A percentile compares a stretch with the other conserved stretches of the same genome.
These are phyloP conservation scores for Pantherophis guttatus DNA, from an alignment of 2,113 vertebrate species.

Conservation along the genomic window DNA sequence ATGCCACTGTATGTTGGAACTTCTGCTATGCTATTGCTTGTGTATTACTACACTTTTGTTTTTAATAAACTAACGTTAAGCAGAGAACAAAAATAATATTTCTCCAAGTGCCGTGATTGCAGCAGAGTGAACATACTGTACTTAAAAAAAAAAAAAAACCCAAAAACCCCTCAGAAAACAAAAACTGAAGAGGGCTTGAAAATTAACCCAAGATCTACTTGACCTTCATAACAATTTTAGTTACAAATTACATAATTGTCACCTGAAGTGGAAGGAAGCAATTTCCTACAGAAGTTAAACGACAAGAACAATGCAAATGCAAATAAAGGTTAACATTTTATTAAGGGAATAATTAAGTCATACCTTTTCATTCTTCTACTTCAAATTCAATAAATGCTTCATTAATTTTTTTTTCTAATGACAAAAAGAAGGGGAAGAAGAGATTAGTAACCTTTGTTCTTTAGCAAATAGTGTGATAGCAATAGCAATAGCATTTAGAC, in stretches of 20 bases:
- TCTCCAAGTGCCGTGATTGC: not conserved
- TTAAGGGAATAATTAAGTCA: conserved; percentile 23
- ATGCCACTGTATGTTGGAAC: not conserved
- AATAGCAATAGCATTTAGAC: no score
- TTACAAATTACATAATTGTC: conserved; percentile 49
- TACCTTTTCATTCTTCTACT: conserved; percentile 4
- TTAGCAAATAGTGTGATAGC: not conserved
- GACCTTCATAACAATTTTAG: conserved; percentile 50
- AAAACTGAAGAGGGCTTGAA: conserved; percentile 15
- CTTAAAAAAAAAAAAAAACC: not conserved
- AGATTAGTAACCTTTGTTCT: not conserved
- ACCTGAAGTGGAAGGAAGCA: conserved; percentile 46
- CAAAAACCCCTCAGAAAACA: not conserved
- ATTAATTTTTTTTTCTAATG: not conserved
- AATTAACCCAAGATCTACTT: conserved; percentile 57
- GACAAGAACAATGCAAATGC: conserved; percentile 12
- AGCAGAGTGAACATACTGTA: not conserved
- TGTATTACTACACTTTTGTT: not conserved
- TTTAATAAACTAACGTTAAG: not conserved
- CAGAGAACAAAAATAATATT: not conserved
- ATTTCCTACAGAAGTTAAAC: not conserved
- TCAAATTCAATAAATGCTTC: conserved; percentile 7
- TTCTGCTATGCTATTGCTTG: not conserved
- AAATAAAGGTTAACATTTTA: not conserved
- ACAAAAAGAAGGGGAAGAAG: not conserved